A percentile compares a stretch with the other conserved stretches of the same genome.
Evolutionary conservation across 92 coral and sea anemone genomes (phyloP).

Genomic region (Galaxea fascicularis): DNA sequence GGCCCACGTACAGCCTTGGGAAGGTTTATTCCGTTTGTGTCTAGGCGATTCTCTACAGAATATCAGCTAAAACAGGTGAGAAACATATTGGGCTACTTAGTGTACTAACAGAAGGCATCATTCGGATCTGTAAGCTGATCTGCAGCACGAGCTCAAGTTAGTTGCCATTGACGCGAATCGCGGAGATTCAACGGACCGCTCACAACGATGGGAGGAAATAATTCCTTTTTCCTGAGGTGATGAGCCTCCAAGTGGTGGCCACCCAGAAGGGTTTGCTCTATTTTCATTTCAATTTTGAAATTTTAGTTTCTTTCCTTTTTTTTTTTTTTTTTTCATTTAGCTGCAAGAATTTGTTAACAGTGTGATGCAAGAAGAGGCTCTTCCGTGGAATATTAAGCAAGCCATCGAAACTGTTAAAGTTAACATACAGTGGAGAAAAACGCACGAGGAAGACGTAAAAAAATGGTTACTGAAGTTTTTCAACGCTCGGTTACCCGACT

Average conservation of each 20-base stretch:
- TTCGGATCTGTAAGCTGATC: too few relatives aligned
- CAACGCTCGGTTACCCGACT: not conserved
- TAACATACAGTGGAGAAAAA: slow-evolving; percentile 66
- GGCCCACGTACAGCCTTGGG: slow-evolving; percentile 14
- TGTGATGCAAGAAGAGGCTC: slow-evolving; percentile 25
- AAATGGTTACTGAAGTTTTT: slow-evolving; percentile 36
- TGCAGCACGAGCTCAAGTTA: too few relatives aligned
- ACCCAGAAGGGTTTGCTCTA: not conserved
- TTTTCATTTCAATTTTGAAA: not conserved
- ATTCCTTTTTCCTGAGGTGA: too few relatives aligned
- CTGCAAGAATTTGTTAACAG: slow-evolving; percentile 29
- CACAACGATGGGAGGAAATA: too few relatives aligned
- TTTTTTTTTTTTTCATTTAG: slow-evolving; percentile 15
- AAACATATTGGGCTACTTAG: too few relatives aligned
- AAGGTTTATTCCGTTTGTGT: not conserved
- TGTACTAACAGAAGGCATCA: too few relatives aligned
- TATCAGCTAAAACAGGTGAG: slow-evolving; percentile 47
- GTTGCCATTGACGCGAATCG: too few relatives aligned
- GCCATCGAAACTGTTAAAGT: slow-evolving; percentile 55
- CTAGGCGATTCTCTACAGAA: slow-evolving; percentile 45
- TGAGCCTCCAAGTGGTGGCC: too few relatives aligned
- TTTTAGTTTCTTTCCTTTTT: not conserved
- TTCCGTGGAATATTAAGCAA: slow-evolving; percentile 29
- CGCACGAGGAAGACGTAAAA: slow-evolving; percentile 44
- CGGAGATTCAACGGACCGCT: too few relatives aligned